These are phyloP conservation scores for Falco biarmicus DNA, from an alignment of 2,797 vertebrate genomes.

Conservation along the genomic window DNA sequence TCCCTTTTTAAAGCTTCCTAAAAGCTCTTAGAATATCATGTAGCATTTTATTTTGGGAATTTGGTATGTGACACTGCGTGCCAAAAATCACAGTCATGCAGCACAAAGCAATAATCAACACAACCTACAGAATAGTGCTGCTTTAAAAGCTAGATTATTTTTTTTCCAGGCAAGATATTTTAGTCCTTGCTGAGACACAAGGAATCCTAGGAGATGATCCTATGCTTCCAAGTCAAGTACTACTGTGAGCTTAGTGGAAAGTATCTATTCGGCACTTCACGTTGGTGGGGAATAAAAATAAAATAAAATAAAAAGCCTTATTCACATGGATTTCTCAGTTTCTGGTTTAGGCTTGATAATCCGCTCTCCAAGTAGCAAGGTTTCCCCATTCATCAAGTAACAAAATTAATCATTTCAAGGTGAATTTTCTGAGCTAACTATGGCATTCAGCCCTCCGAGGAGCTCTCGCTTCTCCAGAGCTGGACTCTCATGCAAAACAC, in stretches of 20 bases:
- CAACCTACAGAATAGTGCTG: conserved; percentile 73
- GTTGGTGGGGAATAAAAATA: background rate
- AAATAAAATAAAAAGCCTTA: background rate
- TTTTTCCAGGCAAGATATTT: conserved; percentile 54
- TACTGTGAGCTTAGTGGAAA: background rate
- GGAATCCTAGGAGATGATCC: conserved; percentile 20
- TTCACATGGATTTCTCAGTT: background rate
- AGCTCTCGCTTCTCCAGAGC: background rate
- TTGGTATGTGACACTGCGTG: conserved; percentile 68
- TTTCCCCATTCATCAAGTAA: background rate
- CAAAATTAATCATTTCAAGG: background rate
- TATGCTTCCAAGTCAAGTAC: conserved; percentile 18
- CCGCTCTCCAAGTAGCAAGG: background rate
- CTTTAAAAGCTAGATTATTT: background rate
- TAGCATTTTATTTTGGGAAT: conserved; percentile 79
- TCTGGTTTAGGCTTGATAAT: background rate
- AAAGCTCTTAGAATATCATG: conserved; percentile 70
- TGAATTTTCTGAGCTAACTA: background rate
- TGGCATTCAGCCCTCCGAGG: background rate
- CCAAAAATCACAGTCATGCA: conserved; percentile 78
- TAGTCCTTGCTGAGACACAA: background rate
- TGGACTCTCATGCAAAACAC: background rate
- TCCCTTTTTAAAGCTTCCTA: conserved; percentile 77
- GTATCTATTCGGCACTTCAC: background rate
- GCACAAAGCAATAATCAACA: conserved; percentile 79